Conservation (phyloP, 2,113 vertebrate genomes). For the Crotalus tigris region DNA sequence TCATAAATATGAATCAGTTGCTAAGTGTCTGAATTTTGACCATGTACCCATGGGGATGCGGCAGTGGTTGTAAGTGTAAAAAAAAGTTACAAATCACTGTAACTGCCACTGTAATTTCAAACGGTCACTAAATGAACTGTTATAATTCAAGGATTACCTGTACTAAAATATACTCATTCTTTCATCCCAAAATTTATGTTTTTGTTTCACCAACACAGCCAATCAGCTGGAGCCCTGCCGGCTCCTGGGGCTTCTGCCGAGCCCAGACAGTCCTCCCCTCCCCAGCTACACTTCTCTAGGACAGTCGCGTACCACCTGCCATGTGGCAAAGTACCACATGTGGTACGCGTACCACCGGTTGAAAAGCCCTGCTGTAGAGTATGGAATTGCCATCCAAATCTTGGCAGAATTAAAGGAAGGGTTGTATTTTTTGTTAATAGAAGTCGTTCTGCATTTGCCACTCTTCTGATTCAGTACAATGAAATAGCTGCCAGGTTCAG, state of each 20-base stretch:
- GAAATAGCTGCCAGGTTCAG: not conserved
- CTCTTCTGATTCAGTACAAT: not conserved
- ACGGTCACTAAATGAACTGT: not conserved
- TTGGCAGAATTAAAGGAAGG: not conserved
- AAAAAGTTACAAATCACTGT: not conserved
- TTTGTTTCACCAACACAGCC: not conserved
- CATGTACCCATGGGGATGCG: not conserved
- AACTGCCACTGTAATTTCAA: not conserved
- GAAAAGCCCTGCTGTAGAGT: too few species aligned
- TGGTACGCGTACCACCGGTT: too few species aligned
- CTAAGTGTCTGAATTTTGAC: not conserved
- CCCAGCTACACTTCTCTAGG: too few species aligned
- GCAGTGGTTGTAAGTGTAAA: not conserved
- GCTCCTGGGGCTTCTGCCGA: too few species aligned
- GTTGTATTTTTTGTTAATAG: not conserved
- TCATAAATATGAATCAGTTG: not conserved
- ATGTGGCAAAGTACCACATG: too few species aligned
- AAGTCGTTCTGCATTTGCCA: not conserved
- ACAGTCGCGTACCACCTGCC: too few species aligned
- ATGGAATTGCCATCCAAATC: not conserved
- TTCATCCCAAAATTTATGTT: not conserved
- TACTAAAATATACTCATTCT: not conserved
- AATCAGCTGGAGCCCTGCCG: too few species aligned
- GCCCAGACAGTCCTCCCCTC: too few species aligned
- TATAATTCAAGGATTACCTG: not conserved